Evolutionary conservation across 2,888 invertebrate species (phyloP).

Genomic region (Rugalucina vietnamica): DNA sequence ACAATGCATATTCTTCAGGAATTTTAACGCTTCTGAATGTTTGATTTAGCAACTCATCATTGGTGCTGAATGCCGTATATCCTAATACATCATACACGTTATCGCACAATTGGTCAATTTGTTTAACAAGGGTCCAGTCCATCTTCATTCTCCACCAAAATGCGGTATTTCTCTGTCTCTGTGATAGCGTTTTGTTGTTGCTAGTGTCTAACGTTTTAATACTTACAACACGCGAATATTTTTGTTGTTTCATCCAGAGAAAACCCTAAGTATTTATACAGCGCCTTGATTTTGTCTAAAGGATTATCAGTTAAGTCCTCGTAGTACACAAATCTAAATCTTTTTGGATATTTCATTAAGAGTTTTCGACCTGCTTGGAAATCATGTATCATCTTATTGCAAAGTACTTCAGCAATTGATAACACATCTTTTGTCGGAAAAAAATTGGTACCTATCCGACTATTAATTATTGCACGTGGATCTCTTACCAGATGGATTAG

Average conservation of each 20-base stretch:
- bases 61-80: slow-evolving; percentile 4
- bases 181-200: neutral
- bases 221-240: neutral
- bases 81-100: slow-evolving; percentile 34
- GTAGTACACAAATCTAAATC: slow-evolving; percentile 39
- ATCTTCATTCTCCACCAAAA: slow-evolving; percentile 38
- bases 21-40: slow-evolving; percentile 21
- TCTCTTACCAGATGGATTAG: too few relatives aligned
- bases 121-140: slow-evolving; percentile 18
- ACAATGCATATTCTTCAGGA: slow-evolving; percentile 1
- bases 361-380: slow-evolving; percentile 22
- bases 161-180: slow-evolving; percentile 28
- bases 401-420: slow-evolving; percentile 15
- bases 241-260: slow-evolving; percentile 15
- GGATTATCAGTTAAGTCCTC: slow-evolving; percentile 38
- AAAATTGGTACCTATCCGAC: too few relatives aligned
- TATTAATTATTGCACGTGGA: too few relatives aligned
- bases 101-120: slow-evolving; percentile 20
- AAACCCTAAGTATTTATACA: slow-evolving; percentile 43
- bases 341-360: slow-evolving; percentile 13
- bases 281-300: slow-evolving; percentile 32
- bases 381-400: slow-evolving; percentile 32
- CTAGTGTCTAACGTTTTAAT: slow-evolving; percentile 10
- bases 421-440: neutral
- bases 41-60: slow-evolving; percentile 8